These are phyloP conservation scores for Limenitis camilla DNA, from an alignment of 2,888 invertebrate species.

Conservation along the genomic window DNA sequence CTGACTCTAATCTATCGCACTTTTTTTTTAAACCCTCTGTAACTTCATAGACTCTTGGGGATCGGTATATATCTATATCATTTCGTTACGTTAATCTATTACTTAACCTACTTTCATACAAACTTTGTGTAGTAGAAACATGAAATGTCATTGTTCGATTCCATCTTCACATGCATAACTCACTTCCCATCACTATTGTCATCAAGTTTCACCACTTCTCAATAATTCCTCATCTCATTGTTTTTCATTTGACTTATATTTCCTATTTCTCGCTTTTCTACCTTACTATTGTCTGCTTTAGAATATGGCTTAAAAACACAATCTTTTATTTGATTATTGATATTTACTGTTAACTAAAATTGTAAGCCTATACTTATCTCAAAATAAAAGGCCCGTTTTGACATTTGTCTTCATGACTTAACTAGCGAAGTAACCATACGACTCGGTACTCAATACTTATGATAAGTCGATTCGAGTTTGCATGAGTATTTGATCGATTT, in stretches of 20 bases:
- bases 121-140: not conserved
- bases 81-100: not conserved
- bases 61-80: not conserved
- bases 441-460: too few relatives aligned
- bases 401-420: too few relatives aligned
- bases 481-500: too few relatives aligned
- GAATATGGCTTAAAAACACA: too few relatives aligned
- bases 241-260: constrained; percentile 1
- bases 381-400: too few relatives aligned
- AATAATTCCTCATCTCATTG: constrained; percentile 13
- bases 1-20: too few relatives aligned
- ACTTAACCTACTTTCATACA: not conserved
- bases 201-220: constrained; percentile 17
- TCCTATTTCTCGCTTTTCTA: not conserved
- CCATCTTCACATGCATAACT: not conserved
- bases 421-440: too few relatives aligned
- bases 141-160: not conserved
- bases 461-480: too few relatives aligned
- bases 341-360: too few relatives aligned
- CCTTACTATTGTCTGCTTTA: not conserved
- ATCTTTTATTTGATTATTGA: too few relatives aligned
- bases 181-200: constrained; percentile 17
- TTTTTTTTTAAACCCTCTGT: too few relatives aligned
- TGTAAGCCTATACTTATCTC: too few relatives aligned
- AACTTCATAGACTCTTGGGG: not conserved